Evolutionary conservation across 1,140 invertebrate genomes (phyloP).

Genomic region (Agraylea sexmaculata): DNA sequence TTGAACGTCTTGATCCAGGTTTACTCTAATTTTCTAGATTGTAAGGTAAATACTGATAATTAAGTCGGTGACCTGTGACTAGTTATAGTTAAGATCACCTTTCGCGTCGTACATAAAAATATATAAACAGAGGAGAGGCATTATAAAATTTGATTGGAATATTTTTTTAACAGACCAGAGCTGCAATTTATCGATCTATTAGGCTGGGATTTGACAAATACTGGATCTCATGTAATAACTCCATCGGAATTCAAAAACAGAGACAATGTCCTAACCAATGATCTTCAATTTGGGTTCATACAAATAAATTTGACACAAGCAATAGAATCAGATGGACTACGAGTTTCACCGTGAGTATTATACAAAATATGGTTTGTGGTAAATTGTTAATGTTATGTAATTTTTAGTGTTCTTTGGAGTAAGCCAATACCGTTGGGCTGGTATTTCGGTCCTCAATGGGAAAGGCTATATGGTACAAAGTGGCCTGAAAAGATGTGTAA

Average conservation of each 20-base stretch:
- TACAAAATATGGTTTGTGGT: background rate
- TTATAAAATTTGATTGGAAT: constrained; percentile 1
- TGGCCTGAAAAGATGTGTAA: constrained; percentile 77
- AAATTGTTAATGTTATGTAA: constrained; percentile 14
- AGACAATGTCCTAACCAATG: constrained; percentile 52
- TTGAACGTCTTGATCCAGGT: no score
- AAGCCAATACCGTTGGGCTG: constrained; percentile 81
- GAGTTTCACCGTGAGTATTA: constrained; percentile 66
- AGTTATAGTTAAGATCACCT: background rate
- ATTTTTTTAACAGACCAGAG: constrained; percentile 55
- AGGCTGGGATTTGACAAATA: constrained; percentile 49
- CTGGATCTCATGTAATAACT: constrained; percentile 53
- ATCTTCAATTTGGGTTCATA: constrained; percentile 80
- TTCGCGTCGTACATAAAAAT: constrained; percentile 1
- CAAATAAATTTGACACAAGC: constrained; percentile 81
- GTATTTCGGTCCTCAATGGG: constrained; percentile 87
- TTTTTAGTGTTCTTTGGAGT: constrained; percentile 69
- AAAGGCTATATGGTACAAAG: constrained; percentile 55
- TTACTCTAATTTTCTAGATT: no score
- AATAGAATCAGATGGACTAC: constrained; percentile 48
- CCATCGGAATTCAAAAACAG: constrained; percentile 55
- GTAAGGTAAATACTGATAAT: no score
- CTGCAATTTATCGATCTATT: constrained; percentile 49
- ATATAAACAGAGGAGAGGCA: background rate
- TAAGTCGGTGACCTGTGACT: no score